phyloP scores from a whole-genome alignment of 2,888 invertebrate species.

The Patella ulyssiponensis region DNA sequence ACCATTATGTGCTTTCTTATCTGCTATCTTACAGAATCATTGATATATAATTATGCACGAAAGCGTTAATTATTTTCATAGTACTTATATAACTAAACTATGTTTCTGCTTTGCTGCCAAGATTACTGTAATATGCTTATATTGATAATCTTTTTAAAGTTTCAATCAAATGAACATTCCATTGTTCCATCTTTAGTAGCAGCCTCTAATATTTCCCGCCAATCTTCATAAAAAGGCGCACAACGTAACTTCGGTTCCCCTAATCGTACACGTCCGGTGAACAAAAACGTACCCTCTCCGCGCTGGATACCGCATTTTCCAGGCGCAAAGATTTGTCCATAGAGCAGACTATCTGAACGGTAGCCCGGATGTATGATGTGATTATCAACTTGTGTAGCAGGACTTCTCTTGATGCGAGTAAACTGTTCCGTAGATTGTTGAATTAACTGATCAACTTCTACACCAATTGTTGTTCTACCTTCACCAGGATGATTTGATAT shows the following conservation, averaged over 20 bases:
- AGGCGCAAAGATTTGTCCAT: conserved; percentile 51
- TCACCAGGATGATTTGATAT: conserved; percentile 38
- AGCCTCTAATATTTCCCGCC: conserved; percentile 46
- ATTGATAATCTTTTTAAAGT: too few relatives aligned
- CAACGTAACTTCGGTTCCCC: conserved; percentile 54
- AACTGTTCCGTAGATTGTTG: conserved; percentile 44
- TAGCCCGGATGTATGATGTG: not conserved
- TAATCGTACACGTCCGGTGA: conserved; percentile 57
- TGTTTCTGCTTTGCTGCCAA: too few relatives aligned
- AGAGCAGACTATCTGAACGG: conserved; percentile 8
- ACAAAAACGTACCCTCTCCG: conserved; percentile 54
- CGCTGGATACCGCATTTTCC: conserved; percentile 49
- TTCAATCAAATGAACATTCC: conserved; percentile 42
- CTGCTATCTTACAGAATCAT: too few relatives aligned
- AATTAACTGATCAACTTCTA: conserved; percentile 53
- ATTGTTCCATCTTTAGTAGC: conserved; percentile 44
- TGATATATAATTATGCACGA: too few relatives aligned
- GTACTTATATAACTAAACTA: too few relatives aligned
- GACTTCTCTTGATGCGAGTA: conserved; percentile 18
- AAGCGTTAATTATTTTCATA: too few relatives aligned
- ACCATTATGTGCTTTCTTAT: too few relatives aligned
- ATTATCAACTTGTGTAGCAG: not conserved
- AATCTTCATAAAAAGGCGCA: conserved; percentile 56
- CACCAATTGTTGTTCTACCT: conserved; percentile 47
- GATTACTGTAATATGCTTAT: too few relatives aligned